Base-by-base conservation (phyloP, 2,888 invertebrate genomes). In the Eupeodes latifasciatus region DNA sequence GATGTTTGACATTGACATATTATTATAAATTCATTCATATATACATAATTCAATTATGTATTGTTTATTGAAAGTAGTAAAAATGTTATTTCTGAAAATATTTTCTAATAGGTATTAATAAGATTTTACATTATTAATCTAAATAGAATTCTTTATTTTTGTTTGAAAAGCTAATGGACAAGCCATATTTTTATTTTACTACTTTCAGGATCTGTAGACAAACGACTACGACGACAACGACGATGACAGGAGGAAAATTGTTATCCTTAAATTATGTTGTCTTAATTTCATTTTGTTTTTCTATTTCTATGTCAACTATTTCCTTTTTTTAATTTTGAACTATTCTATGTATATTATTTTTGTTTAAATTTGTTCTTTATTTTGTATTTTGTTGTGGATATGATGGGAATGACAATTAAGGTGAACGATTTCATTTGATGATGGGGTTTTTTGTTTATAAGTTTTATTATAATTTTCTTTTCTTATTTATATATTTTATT, bases 371-470 rank as follows among this genome's bases (percentile, higher is more conserved):
- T 76, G 81, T 79, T 74, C 55, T 55, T 67, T 44, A 19, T 57
- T n/a, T 82, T 82, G 71, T 76, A 72, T 80, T 72, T 19, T 27
- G 27, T 61, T 11, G 77, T 84, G 84, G 87, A 88, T 88, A 88
- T 88, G 87, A 77, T 62, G 81, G 55, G 34, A 16, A 74, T 74
- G 81, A 84, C 44, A 47, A 64, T 27, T 27, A 19, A 84, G 84
- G 77, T 87, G 87, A 77, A 57, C 81, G 59, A 79, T 81, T 77
- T 81, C 72, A 49, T 76, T 75, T 62, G 53, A 75, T 69, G 66
- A 59, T 80, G 9, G 19, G 14, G 14, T 19, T 36, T 40, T 61
- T 27, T 27, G 27, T 27, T 27, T 1, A 11, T 16, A 2, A 12
- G 34, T 62, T 11, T 57, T n/a, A 71, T 72, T 81, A 9, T 9